Evolutionary conservation across 2,888 invertebrate species (phyloP), one percentile per base, ranked within the genome.

Genomic region (Masnerella sp.): DNA sequence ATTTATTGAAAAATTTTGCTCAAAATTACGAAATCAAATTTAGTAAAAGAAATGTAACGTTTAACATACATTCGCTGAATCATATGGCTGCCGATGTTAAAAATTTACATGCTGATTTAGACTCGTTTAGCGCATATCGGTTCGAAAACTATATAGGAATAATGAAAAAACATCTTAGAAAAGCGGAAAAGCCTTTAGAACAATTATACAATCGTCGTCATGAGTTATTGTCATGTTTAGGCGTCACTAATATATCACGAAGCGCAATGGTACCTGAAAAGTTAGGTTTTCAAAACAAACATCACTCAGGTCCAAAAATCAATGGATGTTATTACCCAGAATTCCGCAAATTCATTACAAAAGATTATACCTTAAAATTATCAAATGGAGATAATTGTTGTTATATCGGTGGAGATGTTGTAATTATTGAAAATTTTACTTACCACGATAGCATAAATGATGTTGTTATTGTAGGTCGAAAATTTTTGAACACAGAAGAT

Each of bases 381-480:
- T 11, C n/a, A 12, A n/a, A 14, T 2, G 54, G 54, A n/a, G 30
- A 54, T 7, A 40, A 42, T 14, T 54, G 54, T 17, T 54, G 54
- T 9, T 30, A 4, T 18, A 54, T 54, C 8, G 12, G 12, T 11
- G 28, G 12, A 17, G 43, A 43, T 2, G 34, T 58, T 22, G 34
- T 58, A 9, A 1, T 32, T 5, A 45, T 58, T 15, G 58, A 58
- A 34, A 45, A 58, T 58, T 58, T 58, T 22, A 15, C 25, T 2
- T 7, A 36, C 22, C 11, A 45, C 15, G 25, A 15, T 9, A 15
- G 38, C 18, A 12, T 11, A 5, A 5, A 34, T 22, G 17, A 45
- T n/a, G n/a, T 34, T 14, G 58, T 58, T 18, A 18, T 45, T 22
- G 18, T 58, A 15, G 58, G 58, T 15, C 14, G 45, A 14, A 34